Conservation (phyloP, 2,113 vertebrate genomes). For the Daphoenositta chrysoptera region DNA sequence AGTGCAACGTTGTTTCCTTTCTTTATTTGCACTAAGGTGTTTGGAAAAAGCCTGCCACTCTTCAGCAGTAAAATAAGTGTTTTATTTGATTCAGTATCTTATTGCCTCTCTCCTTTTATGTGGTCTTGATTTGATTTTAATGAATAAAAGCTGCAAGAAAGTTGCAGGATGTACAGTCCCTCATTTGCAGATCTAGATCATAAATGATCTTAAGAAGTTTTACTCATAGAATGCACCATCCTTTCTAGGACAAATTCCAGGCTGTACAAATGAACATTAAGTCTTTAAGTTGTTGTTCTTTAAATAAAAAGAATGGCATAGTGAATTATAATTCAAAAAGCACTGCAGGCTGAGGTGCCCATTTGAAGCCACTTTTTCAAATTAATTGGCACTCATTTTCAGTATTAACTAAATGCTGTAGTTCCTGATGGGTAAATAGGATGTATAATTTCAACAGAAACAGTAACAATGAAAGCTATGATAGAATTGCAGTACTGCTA, state of each 20-base stretch:
- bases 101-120: not conserved
- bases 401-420: not conserved
- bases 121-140: not conserved
- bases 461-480: not conserved
- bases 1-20: not conserved
- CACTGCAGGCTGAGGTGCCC: not conserved
- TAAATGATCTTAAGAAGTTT: not conserved
- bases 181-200: not conserved
- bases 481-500: not conserved
- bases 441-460: constrained; percentile 21
- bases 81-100: not conserved
- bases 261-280: not conserved
- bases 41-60: not conserved
- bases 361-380: constrained; percentile 10
- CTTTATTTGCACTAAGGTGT: not conserved
- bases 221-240: not conserved
- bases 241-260: constrained; percentile 2
- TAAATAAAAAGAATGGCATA: not conserved
- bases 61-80: not conserved
- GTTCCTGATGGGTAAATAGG: not conserved
- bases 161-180: not conserved
- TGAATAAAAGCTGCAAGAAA: not conserved
- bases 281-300: not conserved
- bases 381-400: constrained; percentile 19
- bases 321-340: constrained; percentile 8